Percentiles rank a stretch among this genome's conserved stretches.
Conservation (phyloP, 2,888 invertebrate genomes). For the Seira ritae region DNA sequence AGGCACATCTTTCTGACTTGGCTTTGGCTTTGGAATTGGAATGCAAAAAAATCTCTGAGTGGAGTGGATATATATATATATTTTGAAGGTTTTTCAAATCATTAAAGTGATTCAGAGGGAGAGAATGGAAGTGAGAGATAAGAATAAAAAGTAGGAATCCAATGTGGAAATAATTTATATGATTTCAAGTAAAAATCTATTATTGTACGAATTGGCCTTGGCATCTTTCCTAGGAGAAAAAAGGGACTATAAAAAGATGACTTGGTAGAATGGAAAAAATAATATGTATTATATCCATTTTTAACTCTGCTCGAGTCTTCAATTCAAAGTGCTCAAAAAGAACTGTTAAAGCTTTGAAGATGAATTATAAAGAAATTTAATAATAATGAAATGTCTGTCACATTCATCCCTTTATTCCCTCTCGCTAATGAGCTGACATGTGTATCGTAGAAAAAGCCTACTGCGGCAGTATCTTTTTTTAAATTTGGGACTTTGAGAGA, state of each 20-base stretch:
- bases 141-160: not conserved
- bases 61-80: too few relatives aligned
- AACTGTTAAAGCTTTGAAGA: constrained; percentile 57
- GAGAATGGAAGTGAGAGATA: not conserved
- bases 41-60: too few relatives aligned
- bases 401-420: constrained; percentile 63
- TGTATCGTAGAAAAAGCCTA: constrained; percentile 55
- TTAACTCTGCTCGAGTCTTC: not conserved
- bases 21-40: too few relatives aligned
- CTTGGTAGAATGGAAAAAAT: not conserved
- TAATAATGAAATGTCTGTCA: constrained; percentile 65
- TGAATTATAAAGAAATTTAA: constrained; percentile 64
- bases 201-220: constrained; percentile 59
- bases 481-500: too few relatives aligned
- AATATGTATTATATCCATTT: not conserved
- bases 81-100: not conserved
- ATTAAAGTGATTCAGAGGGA: not conserved
- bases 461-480: too few relatives aligned
- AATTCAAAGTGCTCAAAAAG: too few relatives aligned
- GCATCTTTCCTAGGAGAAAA: constrained; percentile 60
- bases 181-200: constrained; percentile 62
- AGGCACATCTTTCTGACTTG: too few relatives aligned
- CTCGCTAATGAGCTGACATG: constrained; percentile 65
- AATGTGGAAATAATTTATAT: constrained; percentile 54
- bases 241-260: not conserved